These are phyloP conservation scores for Drosophila peninsularis DNA, from an alignment of 2,888 invertebrate species.

Conservation along the genomic window DNA sequence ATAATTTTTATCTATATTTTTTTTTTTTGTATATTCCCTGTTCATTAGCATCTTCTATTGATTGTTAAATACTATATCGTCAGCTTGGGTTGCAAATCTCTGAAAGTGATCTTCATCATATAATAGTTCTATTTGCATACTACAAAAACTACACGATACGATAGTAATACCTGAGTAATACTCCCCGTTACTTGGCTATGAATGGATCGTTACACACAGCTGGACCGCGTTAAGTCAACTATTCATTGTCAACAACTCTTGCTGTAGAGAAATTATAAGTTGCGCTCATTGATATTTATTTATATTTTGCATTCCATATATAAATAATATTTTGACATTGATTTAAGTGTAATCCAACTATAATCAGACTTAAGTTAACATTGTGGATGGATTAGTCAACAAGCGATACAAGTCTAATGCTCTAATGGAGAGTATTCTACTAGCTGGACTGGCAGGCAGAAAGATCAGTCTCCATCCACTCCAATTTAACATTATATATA, in stretches of 20 bases:
- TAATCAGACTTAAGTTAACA: neutral
- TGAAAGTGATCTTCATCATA: neutral
- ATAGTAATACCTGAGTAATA: neutral
- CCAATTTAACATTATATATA: too few relatives aligned
- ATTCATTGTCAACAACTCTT: neutral
- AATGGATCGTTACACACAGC: constrained; percentile 14
- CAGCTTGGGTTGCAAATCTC: neutral
- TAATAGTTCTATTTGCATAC: constrained; percentile 15
- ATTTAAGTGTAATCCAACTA: neutral
- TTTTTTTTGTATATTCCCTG: neutral
- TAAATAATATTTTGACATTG: neutral
- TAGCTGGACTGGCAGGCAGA: too few relatives aligned
- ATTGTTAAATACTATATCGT: neutral
- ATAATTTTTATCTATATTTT: neutral
- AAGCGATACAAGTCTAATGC: neutral
- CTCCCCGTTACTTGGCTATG: neutral
- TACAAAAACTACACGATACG: constrained; percentile 11
- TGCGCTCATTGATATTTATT: constrained; percentile 1
- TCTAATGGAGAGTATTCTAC: neutral
- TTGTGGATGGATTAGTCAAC: neutral
- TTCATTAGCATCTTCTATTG: constrained; percentile 15
- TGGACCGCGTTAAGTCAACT: neutral
- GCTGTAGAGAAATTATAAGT: neutral
- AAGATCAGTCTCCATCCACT: too few relatives aligned
- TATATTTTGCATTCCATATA: neutral